These are phyloP conservation scores for Pegoplata infirma DNA, from an alignment of 2,888 invertebrate species.

Conservation along the genomic window DNA sequence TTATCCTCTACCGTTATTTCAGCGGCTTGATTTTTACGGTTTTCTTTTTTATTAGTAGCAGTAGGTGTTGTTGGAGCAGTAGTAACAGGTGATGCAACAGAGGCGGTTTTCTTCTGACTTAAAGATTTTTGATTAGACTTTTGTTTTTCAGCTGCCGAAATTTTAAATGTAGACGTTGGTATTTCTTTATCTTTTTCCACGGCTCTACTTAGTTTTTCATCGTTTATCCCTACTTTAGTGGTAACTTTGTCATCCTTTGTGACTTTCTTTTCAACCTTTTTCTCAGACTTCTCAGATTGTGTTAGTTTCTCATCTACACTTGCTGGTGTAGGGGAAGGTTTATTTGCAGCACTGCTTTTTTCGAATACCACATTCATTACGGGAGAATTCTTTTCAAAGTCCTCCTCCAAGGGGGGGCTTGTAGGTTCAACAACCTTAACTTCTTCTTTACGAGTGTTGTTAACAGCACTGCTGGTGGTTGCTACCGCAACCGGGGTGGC, in stretches of 20 bases:
- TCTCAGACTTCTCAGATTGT: constrained; percentile 57
- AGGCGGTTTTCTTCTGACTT: constrained; percentile 34
- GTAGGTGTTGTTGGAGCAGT: constrained; percentile 47
- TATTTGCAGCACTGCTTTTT: constrained; percentile 33
- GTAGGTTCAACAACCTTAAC: constrained; percentile 62
- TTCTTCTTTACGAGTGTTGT: constrained; percentile 65
- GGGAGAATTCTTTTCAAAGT: constrained; percentile 45
- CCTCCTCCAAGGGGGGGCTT: constrained; percentile 38
- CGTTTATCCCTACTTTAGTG: constrained; percentile 38
- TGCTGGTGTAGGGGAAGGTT: constrained; percentile 41
- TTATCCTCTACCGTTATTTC: constrained; percentile 59
- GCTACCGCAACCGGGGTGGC: constrained; percentile 75
- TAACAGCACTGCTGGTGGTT: constrained; percentile 57
- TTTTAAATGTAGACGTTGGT: constrained; percentile 69
- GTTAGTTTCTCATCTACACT: constrained; percentile 59
- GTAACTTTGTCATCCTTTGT: constrained; percentile 62
- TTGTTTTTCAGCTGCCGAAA: constrained; percentile 51
- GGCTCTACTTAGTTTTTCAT: constrained; percentile 59
- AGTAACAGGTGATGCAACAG: constrained; percentile 45
- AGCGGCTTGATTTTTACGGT: constrained; percentile 48
- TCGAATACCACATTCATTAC: constrained; percentile 40
- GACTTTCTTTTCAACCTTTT: constrained; percentile 51
- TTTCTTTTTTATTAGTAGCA: constrained; percentile 52
- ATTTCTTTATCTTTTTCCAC: constrained; percentile 63
- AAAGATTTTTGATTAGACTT: constrained; percentile 35